Percentiles rank a stretch among this genome's conserved stretches.
Conservation (phyloP, 2,113 vertebrate species). For the Noturus placidus region DNA sequence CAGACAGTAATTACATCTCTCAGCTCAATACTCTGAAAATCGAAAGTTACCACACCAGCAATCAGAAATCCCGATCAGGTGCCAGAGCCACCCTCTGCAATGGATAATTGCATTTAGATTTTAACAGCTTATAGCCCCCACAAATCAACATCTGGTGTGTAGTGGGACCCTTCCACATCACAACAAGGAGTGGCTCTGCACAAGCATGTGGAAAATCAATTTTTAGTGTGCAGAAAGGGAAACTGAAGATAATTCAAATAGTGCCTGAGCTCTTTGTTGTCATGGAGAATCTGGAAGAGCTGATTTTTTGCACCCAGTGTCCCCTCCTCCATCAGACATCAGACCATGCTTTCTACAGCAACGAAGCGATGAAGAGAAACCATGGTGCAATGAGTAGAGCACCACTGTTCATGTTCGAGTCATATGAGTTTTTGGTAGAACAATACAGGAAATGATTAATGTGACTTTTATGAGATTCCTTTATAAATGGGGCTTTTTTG, state of each 20-base stretch:
- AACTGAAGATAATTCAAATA: slow-evolving; percentile 43
- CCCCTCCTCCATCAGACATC: slow-evolving; percentile 13
- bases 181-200: slow-evolving; percentile 11
- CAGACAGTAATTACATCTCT: slow-evolving; percentile 14
- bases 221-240: slow-evolving; percentile 31
- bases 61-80: neutral
- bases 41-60: neutral
- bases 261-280: slow-evolving; percentile 38
- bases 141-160: slow-evolving; percentile 16
- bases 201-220: slow-evolving; percentile 44
- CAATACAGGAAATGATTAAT: neutral
- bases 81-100: neutral
- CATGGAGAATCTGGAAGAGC: slow-evolving; percentile 39
- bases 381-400: slow-evolving; percentile 32
- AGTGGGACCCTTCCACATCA: neutral
- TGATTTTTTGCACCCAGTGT: slow-evolving; percentile 22
- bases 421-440: neutral
- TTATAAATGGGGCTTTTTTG: neutral
- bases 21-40: slow-evolving; percentile 1
- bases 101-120: slow-evolving; percentile 27
- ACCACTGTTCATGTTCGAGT: neutral
- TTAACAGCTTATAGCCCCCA: neutral
- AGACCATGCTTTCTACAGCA: slow-evolving; percentile 15
- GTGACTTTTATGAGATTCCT: neutral
- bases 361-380: neutral